Base-by-base conservation (phyloP, 1,140 invertebrate species). In the Ips nitidus region DNA sequence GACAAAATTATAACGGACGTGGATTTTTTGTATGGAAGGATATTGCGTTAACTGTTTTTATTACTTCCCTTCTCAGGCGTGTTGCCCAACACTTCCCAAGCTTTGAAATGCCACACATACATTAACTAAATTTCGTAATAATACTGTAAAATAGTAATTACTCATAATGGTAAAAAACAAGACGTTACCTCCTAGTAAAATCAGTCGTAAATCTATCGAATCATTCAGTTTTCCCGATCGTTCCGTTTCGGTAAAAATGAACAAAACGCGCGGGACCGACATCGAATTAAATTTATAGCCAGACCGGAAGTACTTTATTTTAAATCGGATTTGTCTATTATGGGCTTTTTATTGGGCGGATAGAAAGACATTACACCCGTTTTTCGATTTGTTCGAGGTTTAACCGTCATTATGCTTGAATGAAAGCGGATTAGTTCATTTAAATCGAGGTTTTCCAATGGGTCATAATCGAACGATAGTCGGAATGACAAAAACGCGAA, bases 261-360 rank as follows among this genome's bases (percentile, higher is more conserved):
- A 60, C 58, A 60, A 60, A 60, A 60, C 58, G 41, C 36, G 43
- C 47, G 22, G 22, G 22, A n/a, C 38, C n/a, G 42, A 60, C 40
- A 60, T 60, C 58, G 58, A 60, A 60, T 60, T 60, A 60, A 60
- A 60, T 60, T 60, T 60, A 60, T 60, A 60, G 58, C 40, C 40
- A 43, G 58, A 60, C 58, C 40, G 58, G 58, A 60, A 43, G 58
- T 45, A 60, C 41, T 60, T 60, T 60, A 60, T 45, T 47, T 47
- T 22, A 36, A 60, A 60, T 42, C 52, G 52, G 52, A 55, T 55
- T 55, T 55, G 37, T 55, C 52, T 55, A 55, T 55, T 55, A 38
- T 55, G 37, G 8, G 5, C 52, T 55, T 55, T 55, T 50, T 50
- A 50, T 50, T 50, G 22, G 45, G 6, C 45, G 45, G 3, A 22